Evolutionary conservation across 2,797 vertebrate genomes (phyloP).

Genomic region (Heteromormyrus szaboi): DNA sequence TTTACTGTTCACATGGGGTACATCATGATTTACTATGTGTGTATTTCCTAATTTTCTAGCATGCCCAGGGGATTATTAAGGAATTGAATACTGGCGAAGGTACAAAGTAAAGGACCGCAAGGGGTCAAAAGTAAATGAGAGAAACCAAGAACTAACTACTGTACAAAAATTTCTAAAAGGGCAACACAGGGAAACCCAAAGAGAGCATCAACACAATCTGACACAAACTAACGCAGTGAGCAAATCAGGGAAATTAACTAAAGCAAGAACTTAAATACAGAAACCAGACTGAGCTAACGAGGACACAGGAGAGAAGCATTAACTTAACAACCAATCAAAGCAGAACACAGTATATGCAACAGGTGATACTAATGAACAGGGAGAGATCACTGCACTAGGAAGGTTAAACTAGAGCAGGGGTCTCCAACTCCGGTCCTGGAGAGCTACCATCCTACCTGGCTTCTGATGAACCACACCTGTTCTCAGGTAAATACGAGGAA

Average conservation of each 20-base stretch:
- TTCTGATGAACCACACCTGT: no score
- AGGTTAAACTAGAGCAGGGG: neutral
- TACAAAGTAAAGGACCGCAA: neutral
- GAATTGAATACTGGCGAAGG: no score
- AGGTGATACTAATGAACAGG: neutral
- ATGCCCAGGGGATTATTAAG: neutral
- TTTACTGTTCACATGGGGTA: neutral
- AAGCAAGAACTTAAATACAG: neutral
- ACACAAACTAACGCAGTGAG: neutral
- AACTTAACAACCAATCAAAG: neutral
- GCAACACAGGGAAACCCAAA: neutral
- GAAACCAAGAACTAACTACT: neutral
- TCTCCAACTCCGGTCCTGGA: no score
- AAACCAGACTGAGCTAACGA: neutral
- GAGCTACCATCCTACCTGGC: no score
- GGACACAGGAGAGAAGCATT: neutral
- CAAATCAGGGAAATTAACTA: neutral
- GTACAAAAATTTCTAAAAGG: neutral
- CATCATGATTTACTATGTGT: neutral
- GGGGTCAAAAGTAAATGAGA: neutral
- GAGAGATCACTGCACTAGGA: neutral
- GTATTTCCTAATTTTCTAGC: neutral
- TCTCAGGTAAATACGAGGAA: no score
- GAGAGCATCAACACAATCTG: neutral
- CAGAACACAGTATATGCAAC: neutral